Percentiles rank a stretch among this genome's conserved stretches.
These are phyloP conservation scores for Gryllus longicercus DNA, from an alignment of 2,888 invertebrate species.

Conservation along the genomic window DNA sequence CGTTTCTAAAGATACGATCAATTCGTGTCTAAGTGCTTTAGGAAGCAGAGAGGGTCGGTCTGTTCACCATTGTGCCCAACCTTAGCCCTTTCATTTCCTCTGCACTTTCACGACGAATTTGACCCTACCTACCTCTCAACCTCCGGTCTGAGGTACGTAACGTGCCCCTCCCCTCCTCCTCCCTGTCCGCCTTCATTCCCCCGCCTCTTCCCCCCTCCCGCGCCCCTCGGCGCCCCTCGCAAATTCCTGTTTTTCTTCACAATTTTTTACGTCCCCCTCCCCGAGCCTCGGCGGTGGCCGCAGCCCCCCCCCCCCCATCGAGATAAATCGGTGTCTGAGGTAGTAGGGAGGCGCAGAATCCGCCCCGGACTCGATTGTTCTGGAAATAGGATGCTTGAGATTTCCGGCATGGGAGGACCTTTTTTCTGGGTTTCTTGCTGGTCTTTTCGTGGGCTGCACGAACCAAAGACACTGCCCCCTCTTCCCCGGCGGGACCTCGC, in stretches of 20 bases:
- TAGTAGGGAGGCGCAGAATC: not conserved
- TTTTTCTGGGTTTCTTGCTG: not conserved
- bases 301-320: not conserved
- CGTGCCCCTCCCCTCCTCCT: too few relatives aligned
- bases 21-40: too few relatives aligned
- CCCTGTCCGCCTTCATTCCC: not conserved
- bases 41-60: too few relatives aligned
- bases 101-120: too few relatives aligned
- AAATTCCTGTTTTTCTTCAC: not conserved
- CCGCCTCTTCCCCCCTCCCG: not conserved
- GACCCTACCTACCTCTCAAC: too few relatives aligned
- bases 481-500: not conserved
- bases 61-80: too few relatives aligned
- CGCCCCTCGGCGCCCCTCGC: not conserved
- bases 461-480: not conserved
- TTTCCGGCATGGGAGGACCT: not conserved
- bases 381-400: conserved; percentile 9
- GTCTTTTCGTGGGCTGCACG: not conserved
- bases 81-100: too few relatives aligned
- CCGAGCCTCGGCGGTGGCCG: not conserved
- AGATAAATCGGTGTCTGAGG: not conserved
- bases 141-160: too few relatives aligned
- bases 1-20: too few relatives aligned
- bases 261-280: not conserved
- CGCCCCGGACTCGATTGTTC: not conserved